Evolutionary conservation across 2,888 invertebrate genomes (phyloP).

Genomic region (Eupeodes luniger): DNA sequence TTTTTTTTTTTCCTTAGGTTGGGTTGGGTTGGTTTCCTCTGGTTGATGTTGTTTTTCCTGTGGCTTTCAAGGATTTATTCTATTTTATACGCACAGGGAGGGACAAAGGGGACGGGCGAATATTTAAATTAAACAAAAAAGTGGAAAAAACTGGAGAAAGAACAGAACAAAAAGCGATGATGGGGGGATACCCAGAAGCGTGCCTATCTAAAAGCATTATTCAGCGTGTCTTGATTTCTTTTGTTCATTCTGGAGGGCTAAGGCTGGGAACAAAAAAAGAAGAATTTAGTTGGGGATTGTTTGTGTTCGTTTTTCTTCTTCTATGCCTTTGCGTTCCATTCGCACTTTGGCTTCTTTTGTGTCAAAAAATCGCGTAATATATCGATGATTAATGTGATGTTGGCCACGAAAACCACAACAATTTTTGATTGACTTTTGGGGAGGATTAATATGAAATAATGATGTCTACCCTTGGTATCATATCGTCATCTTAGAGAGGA

Average conservation of each 20-base stretch:
- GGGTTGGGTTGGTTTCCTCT: background rate
- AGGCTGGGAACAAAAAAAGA: constrained; percentile 6
- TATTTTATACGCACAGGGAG: background rate
- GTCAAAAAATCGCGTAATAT: constrained; percentile 58
- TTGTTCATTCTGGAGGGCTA: constrained; percentile 17
- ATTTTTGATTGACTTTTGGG: constrained; percentile 65
- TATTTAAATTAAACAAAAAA: constrained; percentile 58
- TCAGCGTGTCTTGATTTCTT: constrained; percentile 65
- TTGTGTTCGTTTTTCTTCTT: background rate
- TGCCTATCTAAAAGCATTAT: constrained; percentile 65
- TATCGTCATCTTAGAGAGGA: background rate
- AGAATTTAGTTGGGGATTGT: constrained; percentile 7
- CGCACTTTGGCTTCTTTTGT: background rate
- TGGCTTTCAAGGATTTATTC: constrained; percentile 25
- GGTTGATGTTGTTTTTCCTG: constrained; percentile 20
- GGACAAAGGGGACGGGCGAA: background rate
- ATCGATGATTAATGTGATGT: constrained; percentile 72
- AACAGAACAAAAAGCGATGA: background rate
- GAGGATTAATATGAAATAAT: constrained; percentile 63
- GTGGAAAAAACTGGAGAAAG: constrained; percentile 4
- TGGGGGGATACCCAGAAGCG: constrained; percentile 44
- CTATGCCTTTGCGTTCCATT: background rate
- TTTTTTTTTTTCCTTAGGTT: background rate
- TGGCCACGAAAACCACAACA: constrained; percentile 49
- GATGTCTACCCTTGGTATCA: constrained; percentile 20